Base-by-base conservation (phyloP, 2,113 vertebrate species). In the Lepus americanus region DNA sequence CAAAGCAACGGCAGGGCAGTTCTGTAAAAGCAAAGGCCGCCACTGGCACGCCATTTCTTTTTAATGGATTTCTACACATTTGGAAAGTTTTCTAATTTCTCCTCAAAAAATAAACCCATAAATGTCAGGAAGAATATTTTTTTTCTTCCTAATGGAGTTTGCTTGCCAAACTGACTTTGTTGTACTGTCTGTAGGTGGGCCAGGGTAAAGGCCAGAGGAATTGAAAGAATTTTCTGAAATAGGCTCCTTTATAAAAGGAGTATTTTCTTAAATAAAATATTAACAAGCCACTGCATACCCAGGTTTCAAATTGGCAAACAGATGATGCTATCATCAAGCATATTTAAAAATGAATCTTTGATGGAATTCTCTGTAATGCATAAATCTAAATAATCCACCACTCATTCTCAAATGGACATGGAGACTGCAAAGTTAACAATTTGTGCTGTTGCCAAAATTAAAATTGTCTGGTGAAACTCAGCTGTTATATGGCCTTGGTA, bases 81-180 rank as follows among this genome's bases (percentile, higher is more conserved):
- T 98, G 95, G 82, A 90, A 97, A 93, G 92, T 39, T 97, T 97
- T 95, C 88, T 97, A 96, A 96, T 97, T 98, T 97, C 84, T 94
- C 74, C 74, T 96, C 97, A 79, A 93, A 90, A 96, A 96, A 83
- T 93, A 96, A 94, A 85, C 85, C 89, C 77, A 97, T 98, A 93
- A 98, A 96, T 94, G 95, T 97, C 95, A 98, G 93, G 94, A 97
- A 96, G 92, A 97, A 97, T 96, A 94, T 96, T 31, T 49, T 89
- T 89, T 97, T 97, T 95, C 92, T 95, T 96, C 81, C 80, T 98
- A 96, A 91, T 86, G 22, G 92, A 81, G 89, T 95, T 95, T 63
- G 19, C 7, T 69, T 97, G 97, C 94, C 77, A 96, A 79, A 69
- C 55, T 92, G 91, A 95, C 67, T 91, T 70, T 13, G 49, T 79